Percentiles rank a stretch among this genome's conserved stretches.
phyloP scores from a whole-genome alignment of 2,797 vertebrate species.

The Linurgus olivaceus region DNA sequence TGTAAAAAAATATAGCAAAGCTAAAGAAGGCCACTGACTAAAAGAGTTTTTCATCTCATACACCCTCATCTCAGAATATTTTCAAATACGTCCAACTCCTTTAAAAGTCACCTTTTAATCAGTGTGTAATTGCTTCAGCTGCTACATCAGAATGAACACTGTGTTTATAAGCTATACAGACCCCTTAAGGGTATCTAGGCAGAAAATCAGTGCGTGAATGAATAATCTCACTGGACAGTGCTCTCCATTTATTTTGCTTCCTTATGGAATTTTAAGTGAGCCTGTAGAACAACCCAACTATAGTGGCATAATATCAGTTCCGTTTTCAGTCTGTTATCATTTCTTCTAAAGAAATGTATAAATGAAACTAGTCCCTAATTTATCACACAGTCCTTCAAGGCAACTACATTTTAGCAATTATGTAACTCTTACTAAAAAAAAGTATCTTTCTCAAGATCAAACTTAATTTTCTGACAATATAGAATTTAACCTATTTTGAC shows the following conservation, averaged over 20 bases:
- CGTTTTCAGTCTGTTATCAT: background rate
- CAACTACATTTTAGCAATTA: background rate
- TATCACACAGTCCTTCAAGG: background rate
- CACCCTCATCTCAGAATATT: background rate
- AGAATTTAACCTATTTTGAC: background rate
- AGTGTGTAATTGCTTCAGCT: background rate
- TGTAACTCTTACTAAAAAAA: background rate
- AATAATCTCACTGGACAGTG: background rate
- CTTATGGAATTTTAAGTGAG: background rate
- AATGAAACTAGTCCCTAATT: background rate
- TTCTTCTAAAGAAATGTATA: background rate
- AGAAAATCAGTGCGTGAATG: background rate
- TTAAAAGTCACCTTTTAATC: background rate
- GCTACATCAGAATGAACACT: background rate
- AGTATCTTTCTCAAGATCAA: background rate
- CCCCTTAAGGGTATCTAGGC: background rate
- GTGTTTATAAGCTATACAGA: background rate
- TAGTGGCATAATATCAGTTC: background rate
- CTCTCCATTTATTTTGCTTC: background rate
- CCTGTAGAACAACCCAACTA: background rate
- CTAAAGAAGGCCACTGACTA: background rate
- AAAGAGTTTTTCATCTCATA: background rate
- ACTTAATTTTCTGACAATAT: background rate
- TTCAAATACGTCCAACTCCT: background rate
- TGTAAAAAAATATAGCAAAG: background rate